phyloP scores from a whole-genome alignment of 1,140 invertebrate species.

The Sarcophaga bullata region DNA sequence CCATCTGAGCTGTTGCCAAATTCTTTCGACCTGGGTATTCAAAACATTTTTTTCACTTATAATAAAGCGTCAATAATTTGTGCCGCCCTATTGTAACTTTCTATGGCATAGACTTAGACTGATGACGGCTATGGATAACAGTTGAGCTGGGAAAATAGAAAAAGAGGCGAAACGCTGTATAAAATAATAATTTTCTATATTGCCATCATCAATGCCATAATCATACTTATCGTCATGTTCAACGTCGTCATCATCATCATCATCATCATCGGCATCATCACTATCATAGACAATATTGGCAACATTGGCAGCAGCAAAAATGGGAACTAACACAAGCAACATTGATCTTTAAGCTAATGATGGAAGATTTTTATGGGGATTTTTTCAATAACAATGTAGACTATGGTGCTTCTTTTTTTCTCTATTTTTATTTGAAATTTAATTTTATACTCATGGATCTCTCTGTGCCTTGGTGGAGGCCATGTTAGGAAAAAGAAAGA shows the following conservation, averaged over 20 bases:
- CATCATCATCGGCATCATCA: background rate
- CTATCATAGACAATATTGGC: background rate
- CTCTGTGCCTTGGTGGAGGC: no score
- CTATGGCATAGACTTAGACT: background rate
- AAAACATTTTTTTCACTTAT: no score
- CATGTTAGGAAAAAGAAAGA: background rate
- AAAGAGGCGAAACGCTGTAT: background rate
- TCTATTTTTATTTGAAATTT: background rate
- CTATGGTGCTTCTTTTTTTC: background rate
- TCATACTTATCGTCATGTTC: background rate
- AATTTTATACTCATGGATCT: background rate
- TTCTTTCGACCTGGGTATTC: no score
- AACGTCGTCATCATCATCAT: background rate
- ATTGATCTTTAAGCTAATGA: conserved; percentile 30
- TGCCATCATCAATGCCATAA: background rate
- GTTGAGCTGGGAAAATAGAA: background rate
- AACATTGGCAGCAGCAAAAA: background rate
- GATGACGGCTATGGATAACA: background rate
- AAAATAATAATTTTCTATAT: conserved; percentile 3
- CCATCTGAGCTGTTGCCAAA: no score
- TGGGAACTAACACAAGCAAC: background rate
- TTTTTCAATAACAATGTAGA: background rate
- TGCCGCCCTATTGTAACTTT: no score
- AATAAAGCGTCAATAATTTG: no score
- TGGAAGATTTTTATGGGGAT: background rate